Evolutionary conservation across 23 tunicate genomes (phyloP), one percentile per base, ranked within the genome.

Genomic region (Styela plicata): DNA sequence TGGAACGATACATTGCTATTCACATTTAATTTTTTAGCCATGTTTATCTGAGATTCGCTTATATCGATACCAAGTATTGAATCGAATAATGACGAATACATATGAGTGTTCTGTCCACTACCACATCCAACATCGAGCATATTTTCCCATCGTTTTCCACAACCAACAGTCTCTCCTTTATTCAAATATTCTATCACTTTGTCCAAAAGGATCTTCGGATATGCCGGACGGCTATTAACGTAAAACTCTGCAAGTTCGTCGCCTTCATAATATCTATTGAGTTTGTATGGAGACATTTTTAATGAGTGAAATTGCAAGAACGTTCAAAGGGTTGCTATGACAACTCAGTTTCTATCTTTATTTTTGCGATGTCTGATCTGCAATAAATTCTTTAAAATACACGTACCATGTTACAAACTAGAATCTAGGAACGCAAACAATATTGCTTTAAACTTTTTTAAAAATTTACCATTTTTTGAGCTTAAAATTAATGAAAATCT

Each of bases 91-190:
- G 26, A 3, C 16, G 34, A 22, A 36, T 28, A 71, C 24, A 71
- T 21, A 22, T 32, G 24, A 26, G 77, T 71, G 24, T 33, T 28
- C 34, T 26, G 23, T 3, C 77, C 77, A 17, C 77, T 34, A 26
- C 77, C 77, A 29, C 77, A 71, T 27, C 77, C 77, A 71, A 71
- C 77, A 17, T 71, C 77, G 5, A 71, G 35, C 77, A 71, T 71
- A 16, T 28, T 28, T 68, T 21, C 16, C 27, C n/a, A 31, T 30
- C 77, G 26, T 66, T 10, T 3, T 44, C 13, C 13, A 44, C 57
- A 44, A 44, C 13, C 13, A 44, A 13, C 10, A 5, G 7, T 44
- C 10, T 5, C 13, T 66, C 70, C 70, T 10, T 66, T 7, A 5
- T 24, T 66, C 31, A 27, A 27, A 66, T 24, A 24, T 18, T 66